Evolutionary conservation across 1,140 invertebrate genomes (phyloP).

Genomic region (Trypoxylus dichotomus): DNA sequence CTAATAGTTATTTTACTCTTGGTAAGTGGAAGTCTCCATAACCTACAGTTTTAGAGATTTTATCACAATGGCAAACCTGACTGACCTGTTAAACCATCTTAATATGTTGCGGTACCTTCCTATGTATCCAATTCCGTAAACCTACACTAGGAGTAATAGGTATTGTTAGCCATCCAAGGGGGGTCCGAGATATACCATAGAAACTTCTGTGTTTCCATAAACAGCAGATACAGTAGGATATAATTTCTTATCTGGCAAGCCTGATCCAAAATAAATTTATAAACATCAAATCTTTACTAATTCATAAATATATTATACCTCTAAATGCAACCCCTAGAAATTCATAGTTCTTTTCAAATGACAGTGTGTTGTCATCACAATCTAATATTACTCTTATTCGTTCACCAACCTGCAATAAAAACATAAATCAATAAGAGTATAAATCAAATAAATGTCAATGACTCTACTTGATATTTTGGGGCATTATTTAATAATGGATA

Average conservation of each 20-base stretch:
- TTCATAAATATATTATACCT: constrained; percentile 60
- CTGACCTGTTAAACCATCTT: constrained; percentile 43
- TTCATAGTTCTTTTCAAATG: constrained; percentile 98
- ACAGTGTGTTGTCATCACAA: constrained; percentile 95
- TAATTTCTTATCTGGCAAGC: constrained; percentile 89
- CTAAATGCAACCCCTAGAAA: constrained; percentile 97
- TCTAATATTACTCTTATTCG: constrained; percentile 95
- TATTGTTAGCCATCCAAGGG: constrained; percentile 87
- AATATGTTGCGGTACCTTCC: constrained; percentile 27
- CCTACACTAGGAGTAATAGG: constrained; percentile 37
- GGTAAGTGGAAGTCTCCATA: constrained; percentile 30
- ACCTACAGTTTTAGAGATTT: constrained; percentile 27
- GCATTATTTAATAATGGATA: constrained; percentile 96
- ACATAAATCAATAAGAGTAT: constrained; percentile 31
- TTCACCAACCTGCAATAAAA: constrained; percentile 82
- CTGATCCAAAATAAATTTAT: constrained; percentile 57
- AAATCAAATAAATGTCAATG: constrained; percentile 16
- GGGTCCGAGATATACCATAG: constrained; percentile 97
- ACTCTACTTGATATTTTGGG: constrained; percentile 91
- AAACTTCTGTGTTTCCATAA: constrained; percentile 99
- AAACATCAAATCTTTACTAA: not conserved
- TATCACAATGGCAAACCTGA: constrained; percentile 53
- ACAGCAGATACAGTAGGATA: constrained; percentile 97
- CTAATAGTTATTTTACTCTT: constrained; percentile 12
- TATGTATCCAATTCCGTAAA: constrained; percentile 32